These are phyloP conservation scores for Cerastis leucographa DNA, from an alignment of 2,888 invertebrate genomes.

Conservation along the genomic window DNA sequence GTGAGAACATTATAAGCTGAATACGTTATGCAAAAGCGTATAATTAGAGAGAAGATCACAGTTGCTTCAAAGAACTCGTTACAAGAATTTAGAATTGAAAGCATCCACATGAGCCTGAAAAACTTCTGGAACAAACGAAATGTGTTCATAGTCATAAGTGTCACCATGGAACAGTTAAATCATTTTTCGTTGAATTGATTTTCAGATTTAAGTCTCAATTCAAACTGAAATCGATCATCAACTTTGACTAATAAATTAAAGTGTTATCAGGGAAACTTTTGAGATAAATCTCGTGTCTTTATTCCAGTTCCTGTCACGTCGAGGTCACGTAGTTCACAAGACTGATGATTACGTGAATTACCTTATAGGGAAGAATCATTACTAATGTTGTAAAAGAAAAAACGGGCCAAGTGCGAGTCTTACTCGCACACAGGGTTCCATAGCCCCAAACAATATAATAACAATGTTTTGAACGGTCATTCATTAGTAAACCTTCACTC, in stretches of 20 bases:
- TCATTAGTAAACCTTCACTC: too few relatives aligned
- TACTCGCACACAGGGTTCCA: too few relatives aligned
- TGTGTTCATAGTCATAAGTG: neutral
- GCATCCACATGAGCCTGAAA: neutral
- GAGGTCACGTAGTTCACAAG: conserved; percentile 5
- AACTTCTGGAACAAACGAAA: neutral
- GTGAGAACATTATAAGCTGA: too few relatives aligned
- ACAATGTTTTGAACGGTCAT: too few relatives aligned
- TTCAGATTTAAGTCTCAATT: conserved; percentile 16
- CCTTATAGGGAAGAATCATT: neutral
- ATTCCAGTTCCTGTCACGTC: conserved; percentile 5
- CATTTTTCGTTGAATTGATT: neutral
- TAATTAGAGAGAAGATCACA: too few relatives aligned
- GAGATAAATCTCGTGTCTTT: conserved; percentile 23
- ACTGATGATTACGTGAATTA: conserved; percentile 1
- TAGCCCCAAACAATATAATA: too few relatives aligned
- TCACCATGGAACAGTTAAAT: neutral
- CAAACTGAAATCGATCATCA: conserved; percentile 10
- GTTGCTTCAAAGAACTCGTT: too few relatives aligned
- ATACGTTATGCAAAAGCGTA: too few relatives aligned
- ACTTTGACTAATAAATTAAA: conserved; percentile 43
- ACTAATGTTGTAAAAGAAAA: neutral
- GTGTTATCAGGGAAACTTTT: conserved; percentile 23
- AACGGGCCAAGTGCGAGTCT: too few relatives aligned
- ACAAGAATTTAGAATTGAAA: too few relatives aligned